These are phyloP conservation scores for Hedychridium roseum DNA, from an alignment of 2,888 invertebrate genomes.

Conservation along the genomic window DNA sequence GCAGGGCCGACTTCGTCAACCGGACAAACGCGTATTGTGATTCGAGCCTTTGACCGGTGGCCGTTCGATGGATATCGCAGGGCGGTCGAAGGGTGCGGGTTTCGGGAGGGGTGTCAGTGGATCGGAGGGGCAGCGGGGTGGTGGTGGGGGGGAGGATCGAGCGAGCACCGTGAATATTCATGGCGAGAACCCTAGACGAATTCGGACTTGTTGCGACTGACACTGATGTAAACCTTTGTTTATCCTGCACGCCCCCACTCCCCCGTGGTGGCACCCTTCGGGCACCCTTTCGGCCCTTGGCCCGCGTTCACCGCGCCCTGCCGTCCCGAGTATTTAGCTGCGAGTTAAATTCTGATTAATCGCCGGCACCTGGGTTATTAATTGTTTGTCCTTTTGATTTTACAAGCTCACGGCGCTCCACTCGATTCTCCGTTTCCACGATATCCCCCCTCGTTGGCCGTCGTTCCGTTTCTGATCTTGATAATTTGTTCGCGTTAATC, in stretches of 20 bases:
- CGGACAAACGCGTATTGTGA: slow-evolving; percentile 64
- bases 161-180: slow-evolving; percentile 54
- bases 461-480: slow-evolving; percentile 53
- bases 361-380: slow-evolving; percentile 54
- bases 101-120: slow-evolving; percentile 16
- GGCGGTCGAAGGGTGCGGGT: slow-evolving; percentile 29
- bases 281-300: neutral
- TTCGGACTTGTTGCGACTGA: slow-evolving; percentile 64
- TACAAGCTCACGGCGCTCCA: slow-evolving; percentile 42
- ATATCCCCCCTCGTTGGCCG: slow-evolving; percentile 19
- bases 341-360: slow-evolving; percentile 62
- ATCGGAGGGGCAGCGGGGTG: slow-evolving; percentile 22
- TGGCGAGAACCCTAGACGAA: slow-evolving; percentile 53
- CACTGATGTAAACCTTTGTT: slow-evolving; percentile 64
- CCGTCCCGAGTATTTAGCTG: slow-evolving; percentile 50
- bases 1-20: slow-evolving; percentile 55
- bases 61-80: slow-evolving; percentile 47
- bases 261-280: slow-evolving; percentile 29
- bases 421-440: slow-evolving; percentile 22
- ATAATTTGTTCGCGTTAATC: slow-evolving; percentile 62
- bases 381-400: slow-evolving; percentile 62
- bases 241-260: slow-evolving; percentile 43
- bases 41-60: slow-evolving; percentile 60
- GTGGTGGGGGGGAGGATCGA: slow-evolving; percentile 42
- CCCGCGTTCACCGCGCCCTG: neutral